Conservation (phyloP, 2,113 vertebrate genomes). For the Pleuronectes platessa region DNA sequence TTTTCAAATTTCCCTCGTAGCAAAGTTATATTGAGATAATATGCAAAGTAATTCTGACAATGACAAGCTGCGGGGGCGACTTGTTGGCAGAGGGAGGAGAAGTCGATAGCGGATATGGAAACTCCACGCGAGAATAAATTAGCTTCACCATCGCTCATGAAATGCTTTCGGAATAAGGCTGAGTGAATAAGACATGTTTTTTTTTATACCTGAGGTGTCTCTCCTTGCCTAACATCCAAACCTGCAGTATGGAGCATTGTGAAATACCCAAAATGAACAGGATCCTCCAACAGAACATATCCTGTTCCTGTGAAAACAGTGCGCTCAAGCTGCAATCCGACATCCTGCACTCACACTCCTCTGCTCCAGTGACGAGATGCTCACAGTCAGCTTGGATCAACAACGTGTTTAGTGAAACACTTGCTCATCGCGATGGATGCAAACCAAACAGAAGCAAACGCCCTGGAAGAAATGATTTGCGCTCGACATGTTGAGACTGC, state of each 20-base stretch:
- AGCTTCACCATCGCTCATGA: constrained; percentile 3
- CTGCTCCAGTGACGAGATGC: constrained; percentile 26
- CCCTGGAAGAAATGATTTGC: constrained; percentile 58
- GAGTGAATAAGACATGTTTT: neutral
- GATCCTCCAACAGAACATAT: neutral
- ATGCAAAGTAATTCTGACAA: neutral
- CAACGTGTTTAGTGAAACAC: constrained; percentile 33
- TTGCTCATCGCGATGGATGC: constrained; percentile 46
- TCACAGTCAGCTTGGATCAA: constrained; percentile 5
- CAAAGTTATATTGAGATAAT: neutral
- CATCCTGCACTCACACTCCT: neutral
- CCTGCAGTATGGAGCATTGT: neutral
- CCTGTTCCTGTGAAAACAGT: neutral
- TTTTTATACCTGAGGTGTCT: neutral
- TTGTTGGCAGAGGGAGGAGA: neutral
- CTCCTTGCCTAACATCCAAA: neutral
- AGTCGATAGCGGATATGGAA: constrained; percentile 33
- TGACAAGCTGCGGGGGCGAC: neutral
- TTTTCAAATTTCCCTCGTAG: neutral
- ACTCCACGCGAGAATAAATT: constrained; percentile 13
- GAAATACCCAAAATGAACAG: neutral
- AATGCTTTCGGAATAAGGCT: neutral
- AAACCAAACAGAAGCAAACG: constrained; percentile 36
- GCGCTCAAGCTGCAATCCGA: neutral
- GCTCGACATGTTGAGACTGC: constrained; percentile 60